Conservation (phyloP, 2,797 vertebrate genomes). For the Phoxinus dragarum region DNA sequence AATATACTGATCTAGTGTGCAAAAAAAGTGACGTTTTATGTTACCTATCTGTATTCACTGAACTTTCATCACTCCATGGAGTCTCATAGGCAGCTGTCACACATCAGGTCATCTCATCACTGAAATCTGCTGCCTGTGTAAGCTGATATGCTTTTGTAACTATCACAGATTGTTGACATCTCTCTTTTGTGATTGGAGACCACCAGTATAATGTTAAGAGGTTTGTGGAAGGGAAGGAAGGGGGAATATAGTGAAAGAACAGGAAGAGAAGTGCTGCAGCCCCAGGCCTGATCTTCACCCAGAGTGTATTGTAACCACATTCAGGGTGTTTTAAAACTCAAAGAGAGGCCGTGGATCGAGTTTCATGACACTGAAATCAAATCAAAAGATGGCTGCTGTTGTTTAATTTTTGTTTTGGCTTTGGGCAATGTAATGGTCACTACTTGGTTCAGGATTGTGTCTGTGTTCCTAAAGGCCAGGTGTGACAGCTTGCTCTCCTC, state of each 20-base stretch:
- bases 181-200: constrained; percentile 32
- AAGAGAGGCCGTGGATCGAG: constrained; percentile 49
- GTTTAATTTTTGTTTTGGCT: constrained; percentile 59
- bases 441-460: constrained; percentile 32
- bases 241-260: constrained; percentile 44
- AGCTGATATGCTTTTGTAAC: constrained; percentile 25
- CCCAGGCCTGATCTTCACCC: constrained; percentile 48
- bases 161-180: constrained; percentile 27
- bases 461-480: constrained; percentile 30
- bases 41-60: constrained; percentile 24
- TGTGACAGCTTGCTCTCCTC: constrained; percentile 9
- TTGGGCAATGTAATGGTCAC: constrained; percentile 46
- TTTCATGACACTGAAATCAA: constrained; percentile 64
- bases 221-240: neutral
- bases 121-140: constrained; percentile 30
- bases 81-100: constrained; percentile 41
- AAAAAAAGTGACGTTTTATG: constrained; percentile 16
- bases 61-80: constrained; percentile 34
- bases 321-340: constrained; percentile 41
- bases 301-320: constrained; percentile 33
- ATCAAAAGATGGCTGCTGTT: constrained; percentile 44
- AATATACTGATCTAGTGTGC: neutral
- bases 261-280: constrained; percentile 47
- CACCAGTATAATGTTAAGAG: constrained; percentile 39
- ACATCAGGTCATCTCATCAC: constrained; percentile 37